Base-by-base conservation (phyloP, 2,888 invertebrate genomes). In the Frankliniella fusca region DNA sequence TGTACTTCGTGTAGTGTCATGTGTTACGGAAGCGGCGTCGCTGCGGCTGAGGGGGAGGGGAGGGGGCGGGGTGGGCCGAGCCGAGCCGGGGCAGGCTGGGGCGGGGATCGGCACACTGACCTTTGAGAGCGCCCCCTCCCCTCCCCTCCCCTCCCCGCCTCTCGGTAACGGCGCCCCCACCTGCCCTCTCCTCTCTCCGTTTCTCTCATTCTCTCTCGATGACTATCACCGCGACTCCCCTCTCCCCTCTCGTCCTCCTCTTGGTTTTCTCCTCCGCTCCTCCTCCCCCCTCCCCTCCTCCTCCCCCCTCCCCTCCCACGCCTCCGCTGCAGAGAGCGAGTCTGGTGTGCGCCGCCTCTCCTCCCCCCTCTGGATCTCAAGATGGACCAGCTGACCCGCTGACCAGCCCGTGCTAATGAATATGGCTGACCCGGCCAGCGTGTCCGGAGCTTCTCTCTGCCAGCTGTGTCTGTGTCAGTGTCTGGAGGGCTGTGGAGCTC, bases 71-170 rank as follows among this genome's bases (percentile, higher is more conserved):
- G 10, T 11, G 50, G 9, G 50, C 50, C 9, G 50, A 11, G 50
- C 50, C 10, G 50, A 11, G 50, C 50, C 54, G 54, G 54, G 65
- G 65, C 65, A 7, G 70, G 70, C 1, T 61, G 61, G 70, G 23
- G 23, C 70, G 23, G 70, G n/a, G 23, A 23, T 70, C 70, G 70
- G 70, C 70, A 70, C 11, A 70, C 70, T 70, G 70, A 70, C 70
- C 70, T 70, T 70, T 70, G 70, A 23, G 70, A 70, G 23, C 70
- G 54, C 7, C n/a, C 65, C 23, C 70, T 23, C 9, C 70, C 9
- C 70, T 9, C n/a, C 65, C 23, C 70, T 23, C 9, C 70, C 9
- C 70, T 9, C 70, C 70, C 5, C 70, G 23, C 15, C 54, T 18
- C 54, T 18, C 54, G 7, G 15, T 18, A 54, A 15, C 54, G 18